Base-by-base conservation (phyloP, 2,797 vertebrate species). In the Anomalospiza imberbis region DNA sequence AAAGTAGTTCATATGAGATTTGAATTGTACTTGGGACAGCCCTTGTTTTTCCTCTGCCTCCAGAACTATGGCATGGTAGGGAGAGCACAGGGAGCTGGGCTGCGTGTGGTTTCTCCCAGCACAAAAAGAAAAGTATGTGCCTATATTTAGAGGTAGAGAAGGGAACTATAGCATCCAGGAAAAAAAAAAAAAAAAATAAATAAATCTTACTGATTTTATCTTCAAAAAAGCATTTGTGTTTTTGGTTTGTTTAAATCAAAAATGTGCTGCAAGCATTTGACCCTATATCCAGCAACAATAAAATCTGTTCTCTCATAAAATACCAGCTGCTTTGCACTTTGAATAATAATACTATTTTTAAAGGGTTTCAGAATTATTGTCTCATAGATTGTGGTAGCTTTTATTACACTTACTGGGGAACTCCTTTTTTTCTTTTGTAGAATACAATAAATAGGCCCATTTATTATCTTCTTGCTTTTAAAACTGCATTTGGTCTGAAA, bases 271-370 rank as follows among this genome's bases (percentile, higher is more conserved):
- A 88, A 93, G 93, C 25, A 1, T 85, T 85, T 96, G 92, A 96
- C 94, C 94, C 94, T 34, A 61, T 34, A 94, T 79, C 91, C 88
- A 94, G 80, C 62, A 94, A 96, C 80, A 93, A 94, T 95, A 93
- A 96, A 94, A 90, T 86, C 74, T 73, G 83, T 88, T 94, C 91
- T 66, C 63, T 78, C 82, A 67, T 40, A 87, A 91, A 91, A 95
- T 78, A 91, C 73, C 93, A 93, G 82, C 93, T 96, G 86, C 76
- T 95, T 88, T 81, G 51, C 70, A 63, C 89, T 92, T 62, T 13
- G 40, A 84, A 91, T 55, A 88, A 75, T 60, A 92, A 68, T n/a
- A 89, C 85, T 85, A 55, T 89, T 95, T 85, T 91, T 75, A 65
- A 95, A 91, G 70, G 16, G 44, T 89, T 93, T 89, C 70, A 84